Evolutionary conservation across 2,888 invertebrate species (phyloP).

Genomic region (Zygogramma bicolorata): DNA sequence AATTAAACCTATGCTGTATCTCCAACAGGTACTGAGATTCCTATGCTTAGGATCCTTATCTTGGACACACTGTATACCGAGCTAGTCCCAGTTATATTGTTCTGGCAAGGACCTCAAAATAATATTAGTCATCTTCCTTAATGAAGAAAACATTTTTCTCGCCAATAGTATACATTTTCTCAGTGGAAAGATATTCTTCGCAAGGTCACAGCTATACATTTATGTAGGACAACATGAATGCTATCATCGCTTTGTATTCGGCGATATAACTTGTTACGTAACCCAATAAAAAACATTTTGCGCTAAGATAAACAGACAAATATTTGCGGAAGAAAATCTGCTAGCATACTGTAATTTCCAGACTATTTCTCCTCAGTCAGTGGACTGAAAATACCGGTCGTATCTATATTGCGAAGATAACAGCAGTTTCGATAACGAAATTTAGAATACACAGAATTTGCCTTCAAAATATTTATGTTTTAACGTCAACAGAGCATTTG

Average conservation of each 20-base stretch:
- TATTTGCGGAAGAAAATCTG: not conserved
- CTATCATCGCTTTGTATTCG: not conserved
- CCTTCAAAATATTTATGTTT: not conserved
- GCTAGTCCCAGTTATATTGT: too few species aligned
- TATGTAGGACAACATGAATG: not conserved
- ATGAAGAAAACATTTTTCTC: too few species aligned
- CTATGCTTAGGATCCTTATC: too few species aligned
- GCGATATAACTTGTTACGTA: not conserved
- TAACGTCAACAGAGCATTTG: not conserved
- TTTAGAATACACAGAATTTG: not conserved
- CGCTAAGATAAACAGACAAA: not conserved
- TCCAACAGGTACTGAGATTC: too few species aligned
- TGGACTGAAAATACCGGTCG: not conserved
- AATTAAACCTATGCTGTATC: too few species aligned
- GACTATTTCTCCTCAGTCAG: not conserved
- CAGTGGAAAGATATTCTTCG: too few species aligned
- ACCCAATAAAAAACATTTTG: not conserved
- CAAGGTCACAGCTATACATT: not conserved
- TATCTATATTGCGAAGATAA: not conserved
- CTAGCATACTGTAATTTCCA: not conserved
- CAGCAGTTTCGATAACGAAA: not conserved
- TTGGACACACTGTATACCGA: too few species aligned
- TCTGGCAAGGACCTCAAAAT: not conserved
- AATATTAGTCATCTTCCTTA: too few species aligned
- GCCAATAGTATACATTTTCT: too few species aligned